Conservation (phyloP, 2,113 vertebrate species). For the Dipodomys ordii region DNA sequence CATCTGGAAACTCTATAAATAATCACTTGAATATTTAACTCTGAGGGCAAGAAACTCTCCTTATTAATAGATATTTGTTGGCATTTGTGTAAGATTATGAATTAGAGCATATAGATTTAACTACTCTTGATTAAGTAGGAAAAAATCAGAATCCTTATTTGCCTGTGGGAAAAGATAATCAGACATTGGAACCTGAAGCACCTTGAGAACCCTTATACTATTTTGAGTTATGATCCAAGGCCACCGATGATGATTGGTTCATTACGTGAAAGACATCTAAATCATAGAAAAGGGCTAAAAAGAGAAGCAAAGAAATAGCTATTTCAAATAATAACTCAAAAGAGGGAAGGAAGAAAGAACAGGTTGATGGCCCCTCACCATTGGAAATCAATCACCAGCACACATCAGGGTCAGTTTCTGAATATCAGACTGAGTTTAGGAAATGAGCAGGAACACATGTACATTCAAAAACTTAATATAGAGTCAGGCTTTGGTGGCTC, state of each 20-base stretch:
- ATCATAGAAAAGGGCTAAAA: background rate
- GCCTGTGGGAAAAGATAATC: background rate
- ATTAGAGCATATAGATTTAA: constrained; percentile 35
- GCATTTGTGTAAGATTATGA: constrained; percentile 51
- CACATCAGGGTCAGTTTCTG: background rate
- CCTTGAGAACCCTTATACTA: background rate
- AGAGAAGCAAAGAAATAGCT: background rate
- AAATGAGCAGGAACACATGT: background rate
- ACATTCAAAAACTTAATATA: background rate
- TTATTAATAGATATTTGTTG: constrained; percentile 48
- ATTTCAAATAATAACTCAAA: background rate
- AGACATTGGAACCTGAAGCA: constrained; percentile 20
- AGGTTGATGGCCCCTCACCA: background rate
- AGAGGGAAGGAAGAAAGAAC: background rate
- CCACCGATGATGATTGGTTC: background rate
- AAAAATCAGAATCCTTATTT: background rate
- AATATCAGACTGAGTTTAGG: background rate
- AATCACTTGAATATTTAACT: constrained; percentile 33
- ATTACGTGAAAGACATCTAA: constrained; percentile 20
- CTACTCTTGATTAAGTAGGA: constrained; percentile 5
- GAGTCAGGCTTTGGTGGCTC: no score
- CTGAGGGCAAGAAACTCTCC: background rate
- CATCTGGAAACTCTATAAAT: constrained; percentile 54
- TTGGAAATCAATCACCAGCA: background rate
- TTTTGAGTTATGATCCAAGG: background rate